Conservation (phyloP, 2,113 vertebrate species). For the Sylvilagus bachmani region DNA sequence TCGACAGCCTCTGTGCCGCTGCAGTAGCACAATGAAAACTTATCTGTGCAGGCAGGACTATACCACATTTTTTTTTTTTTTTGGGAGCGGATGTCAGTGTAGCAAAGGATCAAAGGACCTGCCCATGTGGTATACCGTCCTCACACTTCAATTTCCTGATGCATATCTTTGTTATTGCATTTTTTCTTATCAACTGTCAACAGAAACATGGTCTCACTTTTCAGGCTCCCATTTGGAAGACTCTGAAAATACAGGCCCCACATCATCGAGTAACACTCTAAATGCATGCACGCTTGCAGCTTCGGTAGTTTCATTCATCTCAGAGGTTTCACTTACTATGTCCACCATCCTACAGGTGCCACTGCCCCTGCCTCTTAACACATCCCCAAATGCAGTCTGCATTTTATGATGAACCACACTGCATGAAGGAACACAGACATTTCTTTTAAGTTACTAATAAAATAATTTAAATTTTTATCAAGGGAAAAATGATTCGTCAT, state of each 20-base stretch:
- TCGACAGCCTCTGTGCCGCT: not conserved
- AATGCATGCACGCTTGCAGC: not conserved
- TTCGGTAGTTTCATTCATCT: not conserved
- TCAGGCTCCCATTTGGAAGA: not conserved
- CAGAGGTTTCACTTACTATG: not conserved
- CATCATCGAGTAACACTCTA: not conserved
- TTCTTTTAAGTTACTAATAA: not conserved
- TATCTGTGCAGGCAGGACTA: slow-evolving; percentile 40
- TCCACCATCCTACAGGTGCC: not conserved
- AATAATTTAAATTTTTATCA: slow-evolving; percentile 24
- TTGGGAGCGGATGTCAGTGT: not conserved
- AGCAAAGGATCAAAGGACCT: not conserved
- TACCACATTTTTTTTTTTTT: not conserved
- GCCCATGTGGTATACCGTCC: not conserved
- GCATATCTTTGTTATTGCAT: slow-evolving; percentile 29
- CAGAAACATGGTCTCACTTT: not conserved
- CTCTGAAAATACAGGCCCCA: not conserved
- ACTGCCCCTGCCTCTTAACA: not conserved
- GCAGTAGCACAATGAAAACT: slow-evolving; percentile 36
- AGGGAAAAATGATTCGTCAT: not conserved
- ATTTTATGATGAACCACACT: slow-evolving; percentile 28
- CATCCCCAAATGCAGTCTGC: not conserved
- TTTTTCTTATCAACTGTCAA: slow-evolving; percentile 62
- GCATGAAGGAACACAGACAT: not conserved
- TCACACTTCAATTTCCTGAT: slow-evolving; percentile 45